Evolutionary conservation across 2,888 invertebrate genomes (phyloP), one percentile per base, ranked within the genome.

Genomic region (Drosophila neotestacea): DNA sequence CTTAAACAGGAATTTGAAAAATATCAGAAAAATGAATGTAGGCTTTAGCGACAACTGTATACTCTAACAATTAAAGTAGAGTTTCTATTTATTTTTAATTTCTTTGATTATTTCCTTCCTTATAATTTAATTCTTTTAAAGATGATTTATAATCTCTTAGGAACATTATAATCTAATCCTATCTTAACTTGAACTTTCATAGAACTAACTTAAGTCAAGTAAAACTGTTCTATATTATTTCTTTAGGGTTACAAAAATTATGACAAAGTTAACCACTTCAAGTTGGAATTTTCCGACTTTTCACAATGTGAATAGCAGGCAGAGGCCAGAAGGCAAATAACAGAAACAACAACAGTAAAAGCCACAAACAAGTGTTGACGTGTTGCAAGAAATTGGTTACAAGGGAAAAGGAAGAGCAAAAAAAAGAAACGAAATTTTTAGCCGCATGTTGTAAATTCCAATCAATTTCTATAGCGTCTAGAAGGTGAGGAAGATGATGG

Each of bases 401-500:
- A 64, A 42, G 38, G 16, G 51, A 42, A 58, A 65, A 66, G 9
- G 4, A 36, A 56, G 2, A 1, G 0, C 1, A 39, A 50, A 34
- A 44, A 34, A 34, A 63, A 46, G 27, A 27, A 60, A 36, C 60
- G 70, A 63, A 70, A 68, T 47, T 56, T 83, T 60, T 73, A 80
- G 63, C 66, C 72, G 73, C 82, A 73, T 85, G 82, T 73, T 82
- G 77, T 68, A 83, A 83, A 87, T 89, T 87, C 85, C 90, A 91
- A 91, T 90, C 91, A 90, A 91, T 91, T 90, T 90, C 78, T 74
- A 71, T 79, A 56, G 75, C 62, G 54, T 62, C 56, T 60, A 44
- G 58, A 59, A 62, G 70, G 69, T 67, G 71, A 73, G 41, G 61
- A 60, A 61, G 60, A 54, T 28, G 46, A 27, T 9, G 42, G 16